These are phyloP conservation scores for Sinella curviseta DNA, from an alignment of 1,140 invertebrate species.

Conservation along the genomic window DNA sequence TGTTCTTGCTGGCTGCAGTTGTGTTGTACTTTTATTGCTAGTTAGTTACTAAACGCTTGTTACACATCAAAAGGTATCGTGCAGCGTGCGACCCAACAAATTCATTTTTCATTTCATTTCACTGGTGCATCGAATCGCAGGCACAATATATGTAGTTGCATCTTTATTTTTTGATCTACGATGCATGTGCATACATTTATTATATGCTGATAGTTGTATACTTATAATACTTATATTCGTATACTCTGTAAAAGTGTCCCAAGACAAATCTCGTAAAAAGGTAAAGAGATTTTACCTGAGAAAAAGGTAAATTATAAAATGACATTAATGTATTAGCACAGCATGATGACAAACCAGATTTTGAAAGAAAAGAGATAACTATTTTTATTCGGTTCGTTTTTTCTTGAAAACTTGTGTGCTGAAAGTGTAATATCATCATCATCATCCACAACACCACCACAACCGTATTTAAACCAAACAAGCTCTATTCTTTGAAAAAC, in stretches of 20 bases:
- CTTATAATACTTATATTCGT: too few relatives aligned
- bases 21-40: background rate
- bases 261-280: too few relatives aligned
- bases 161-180: too few relatives aligned
- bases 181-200: too few relatives aligned
- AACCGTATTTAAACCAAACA: too few relatives aligned
- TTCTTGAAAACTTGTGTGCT: background rate
- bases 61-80: background rate
- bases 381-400: background rate
- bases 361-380: background rate
- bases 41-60: background rate
- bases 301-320: too few relatives aligned
- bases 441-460: too few relatives aligned
- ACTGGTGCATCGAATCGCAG: background rate
- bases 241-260: too few relatives aligned
- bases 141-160: background rate
- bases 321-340: background rate
- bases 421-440: too few relatives aligned
- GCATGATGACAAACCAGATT: background rate
- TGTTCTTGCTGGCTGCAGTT: background rate
- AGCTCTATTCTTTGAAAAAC: too few relatives aligned
- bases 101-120: background rate
- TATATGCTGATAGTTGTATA: too few relatives aligned
- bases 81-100: background rate
- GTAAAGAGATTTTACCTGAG: too few relatives aligned